Conservation (phyloP, 1,140 invertebrate genomes). For the Drosophila guanche region DNA sequence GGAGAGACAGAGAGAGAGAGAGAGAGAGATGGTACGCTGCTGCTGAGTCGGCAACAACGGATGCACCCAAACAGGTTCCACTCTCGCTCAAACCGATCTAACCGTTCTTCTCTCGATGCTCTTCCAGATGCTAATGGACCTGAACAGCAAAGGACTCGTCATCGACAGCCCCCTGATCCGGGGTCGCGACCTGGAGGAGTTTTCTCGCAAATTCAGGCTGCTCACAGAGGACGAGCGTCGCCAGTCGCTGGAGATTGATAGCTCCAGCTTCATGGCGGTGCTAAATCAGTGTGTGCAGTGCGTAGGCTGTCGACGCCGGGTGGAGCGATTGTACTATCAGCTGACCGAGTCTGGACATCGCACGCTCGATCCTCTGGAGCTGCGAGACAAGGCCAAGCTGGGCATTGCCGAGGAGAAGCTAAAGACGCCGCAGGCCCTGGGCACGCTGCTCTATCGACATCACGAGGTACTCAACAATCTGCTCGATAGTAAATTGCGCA, state of each 20-base stretch:
- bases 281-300: conserved; percentile 95
- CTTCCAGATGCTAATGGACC: conserved; percentile 95
- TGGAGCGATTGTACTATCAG: conserved; percentile 93
- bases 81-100: conserved; percentile 4
- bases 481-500: conserved; percentile 93
- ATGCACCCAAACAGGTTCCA: conserved; percentile 8
- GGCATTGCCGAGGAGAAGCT: conserved; percentile 91
- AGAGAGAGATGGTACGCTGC: too few relatives aligned
- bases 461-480: conserved; percentile 90
- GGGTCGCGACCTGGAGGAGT: conserved; percentile 93
- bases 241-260: conserved; percentile 91
- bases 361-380: conserved; percentile 91
- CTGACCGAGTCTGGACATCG: conserved; percentile 91
- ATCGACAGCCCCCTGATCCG: conserved; percentile 90
- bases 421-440: conserved; percentile 89
- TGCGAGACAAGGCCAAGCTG: conserved; percentile 88
- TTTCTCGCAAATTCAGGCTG: conserved; percentile 90
- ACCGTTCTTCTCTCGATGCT: conserved; percentile 1
- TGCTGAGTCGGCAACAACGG: too few relatives aligned
- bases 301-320: conserved; percentile 95
- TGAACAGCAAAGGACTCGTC: conserved; percentile 91
- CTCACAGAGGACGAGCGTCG: conserved; percentile 91
- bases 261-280: conserved; percentile 91
- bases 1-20: too few relatives aligned
- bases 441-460: conserved; percentile 93